Evolutionary conservation across 2,888 invertebrate genomes (phyloP).

Genomic region (Germaria angustata): DNA sequence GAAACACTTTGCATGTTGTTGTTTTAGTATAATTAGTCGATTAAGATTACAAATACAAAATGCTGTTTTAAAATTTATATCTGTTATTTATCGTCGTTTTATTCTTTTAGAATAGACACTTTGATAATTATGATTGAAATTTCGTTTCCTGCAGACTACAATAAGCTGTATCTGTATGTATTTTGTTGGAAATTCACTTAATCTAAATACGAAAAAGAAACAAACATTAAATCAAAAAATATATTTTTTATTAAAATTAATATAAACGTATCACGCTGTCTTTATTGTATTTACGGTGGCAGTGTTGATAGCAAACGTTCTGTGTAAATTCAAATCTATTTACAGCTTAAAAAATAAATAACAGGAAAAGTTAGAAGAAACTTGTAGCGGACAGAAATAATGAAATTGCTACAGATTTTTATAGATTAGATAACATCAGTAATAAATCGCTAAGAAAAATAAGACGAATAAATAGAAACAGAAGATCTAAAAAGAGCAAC

Average conservation of each 20-base stretch:
- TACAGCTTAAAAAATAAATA: background rate
- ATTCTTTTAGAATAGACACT: background rate
- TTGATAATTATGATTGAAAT: slow-evolving; percentile 23
- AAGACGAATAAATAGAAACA: background rate
- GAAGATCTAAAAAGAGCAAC: background rate
- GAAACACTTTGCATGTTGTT: slow-evolving; percentile 62
- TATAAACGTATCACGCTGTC: slow-evolving; percentile 10
- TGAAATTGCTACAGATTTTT: background rate
- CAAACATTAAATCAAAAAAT: slow-evolving; percentile 26
- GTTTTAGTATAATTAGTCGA: background rate
- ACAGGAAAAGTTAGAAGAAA: slow-evolving; percentile 2
- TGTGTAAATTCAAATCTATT: slow-evolving; percentile 24
- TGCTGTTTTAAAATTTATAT: background rate
- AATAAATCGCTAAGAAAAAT: background rate
- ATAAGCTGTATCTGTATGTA: background rate
- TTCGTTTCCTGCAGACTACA: background rate
- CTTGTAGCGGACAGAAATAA: background rate
- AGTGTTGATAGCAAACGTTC: slow-evolving; percentile 25
- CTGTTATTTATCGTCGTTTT: background rate
- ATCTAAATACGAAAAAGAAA: slow-evolving; percentile 19
- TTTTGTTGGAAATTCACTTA: slow-evolving; percentile 16
- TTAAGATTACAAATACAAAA: background rate
- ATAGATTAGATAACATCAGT: slow-evolving; percentile 3
- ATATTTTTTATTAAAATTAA: slow-evolving; percentile 30
- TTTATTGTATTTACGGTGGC: background rate